phyloP scores from a whole-genome alignment of 2,888 invertebrate species.

The Philopedon plagiatum region DNA sequence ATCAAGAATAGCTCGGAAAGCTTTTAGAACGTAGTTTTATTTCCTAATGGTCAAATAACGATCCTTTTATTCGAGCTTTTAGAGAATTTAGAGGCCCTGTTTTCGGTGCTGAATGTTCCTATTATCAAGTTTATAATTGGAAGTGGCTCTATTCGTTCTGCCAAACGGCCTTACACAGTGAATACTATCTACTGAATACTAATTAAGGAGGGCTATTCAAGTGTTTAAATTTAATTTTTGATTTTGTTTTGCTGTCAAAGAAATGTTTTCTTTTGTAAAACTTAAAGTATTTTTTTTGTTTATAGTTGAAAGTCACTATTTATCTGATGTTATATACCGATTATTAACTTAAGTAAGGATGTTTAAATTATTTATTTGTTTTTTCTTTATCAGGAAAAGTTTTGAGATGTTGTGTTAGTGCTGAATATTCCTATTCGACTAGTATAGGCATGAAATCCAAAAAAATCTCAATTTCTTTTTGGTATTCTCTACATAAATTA shows the following conservation, averaged over 20 bases:
- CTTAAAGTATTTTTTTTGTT: background rate
- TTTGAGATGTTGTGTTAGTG: too few relatives aligned
- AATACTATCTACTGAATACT: slow-evolving; percentile 52
- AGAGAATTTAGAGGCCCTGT: slow-evolving; percentile 27
- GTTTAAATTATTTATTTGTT: too few relatives aligned
- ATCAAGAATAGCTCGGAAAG: slow-evolving; percentile 20
- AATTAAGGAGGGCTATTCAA: slow-evolving; percentile 47
- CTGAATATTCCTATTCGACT: too few relatives aligned
- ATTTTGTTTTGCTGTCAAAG: background rate
- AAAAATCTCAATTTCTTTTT: too few relatives aligned
- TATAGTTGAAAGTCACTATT: too few relatives aligned
- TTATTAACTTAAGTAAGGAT: too few relatives aligned
- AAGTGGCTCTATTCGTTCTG: slow-evolving; percentile 52
- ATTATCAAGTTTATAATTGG: slow-evolving; percentile 55
- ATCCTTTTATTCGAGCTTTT: slow-evolving; percentile 29
- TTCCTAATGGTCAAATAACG: slow-evolving; percentile 53
- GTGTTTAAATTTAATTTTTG: background rate
- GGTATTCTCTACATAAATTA: too few relatives aligned
- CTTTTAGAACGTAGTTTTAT: slow-evolving; percentile 39
- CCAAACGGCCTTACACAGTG: slow-evolving; percentile 48
- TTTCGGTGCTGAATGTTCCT: slow-evolving; percentile 51
- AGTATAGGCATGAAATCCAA: too few relatives aligned
- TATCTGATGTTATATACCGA: too few relatives aligned
- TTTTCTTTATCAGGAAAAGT: too few relatives aligned
- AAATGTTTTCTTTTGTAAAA: background rate